Base-by-base conservation (phyloP, 2,113 vertebrate species). In the Leucopsar rothschildi region DNA sequence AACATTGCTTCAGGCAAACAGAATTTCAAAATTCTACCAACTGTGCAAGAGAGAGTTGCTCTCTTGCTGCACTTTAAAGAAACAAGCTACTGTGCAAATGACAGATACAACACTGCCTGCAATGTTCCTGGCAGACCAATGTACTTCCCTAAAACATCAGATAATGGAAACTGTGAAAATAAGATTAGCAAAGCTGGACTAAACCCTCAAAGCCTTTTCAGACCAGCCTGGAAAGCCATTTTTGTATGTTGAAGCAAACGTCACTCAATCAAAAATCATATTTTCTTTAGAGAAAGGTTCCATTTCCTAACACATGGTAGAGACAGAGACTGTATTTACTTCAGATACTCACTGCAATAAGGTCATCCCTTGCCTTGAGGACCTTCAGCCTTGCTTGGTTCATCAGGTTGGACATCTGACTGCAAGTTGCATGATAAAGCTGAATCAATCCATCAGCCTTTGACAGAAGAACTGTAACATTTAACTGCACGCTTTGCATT, bases 381-480 rank as follows among this genome's bases (percentile, higher is more conserved):
- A 99, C 99, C 97, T 99, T 99, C 93, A 99, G 98, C 44, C 99
- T 98, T 86, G 99, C 99, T 97, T 99, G 99, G 97, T 99, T 99
- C 99, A 99, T 99, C 97, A 99, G 97, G 97, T 99, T 99, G 52
- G 99, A 99, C 99, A 99, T 99, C 91, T 99, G 99, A 97, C 99
- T 99, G 97, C 87, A 95, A 93, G 85, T 42, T 81, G 76, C 25
- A 94, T 12, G 33, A 83, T 31, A 96, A 95, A 95, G 49, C 10
- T 73, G 44, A 75, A 65, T 94, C 71, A 97, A 65, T 39, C 50
- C 25, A 90, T 19, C 69, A 84, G 35, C 61, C 23, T 93, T 33
- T 60, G 52, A 72, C 53, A 68, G 28, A 31, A 79, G 16, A 88
- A 44, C 69, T 66, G 68, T 23, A 79, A 78, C 53, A 68, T 25